Conservation (phyloP, 2,113 vertebrate species). For the Oncorhynchus clarkii region DNA sequence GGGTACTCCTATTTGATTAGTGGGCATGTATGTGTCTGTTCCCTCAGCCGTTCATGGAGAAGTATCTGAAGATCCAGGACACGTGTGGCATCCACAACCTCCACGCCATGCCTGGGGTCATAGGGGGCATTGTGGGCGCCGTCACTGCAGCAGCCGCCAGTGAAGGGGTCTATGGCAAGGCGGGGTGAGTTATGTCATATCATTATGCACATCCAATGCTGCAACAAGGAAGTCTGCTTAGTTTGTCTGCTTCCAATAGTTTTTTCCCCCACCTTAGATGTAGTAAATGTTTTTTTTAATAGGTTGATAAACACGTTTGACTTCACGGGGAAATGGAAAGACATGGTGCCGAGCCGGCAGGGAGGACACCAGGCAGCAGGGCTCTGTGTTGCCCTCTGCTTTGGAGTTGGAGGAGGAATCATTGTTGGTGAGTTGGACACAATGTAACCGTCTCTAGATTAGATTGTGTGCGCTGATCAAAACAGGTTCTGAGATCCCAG, state of each 20-base stretch:
- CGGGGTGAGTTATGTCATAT: slow-evolving; percentile 75
- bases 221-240: neutral
- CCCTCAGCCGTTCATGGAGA: slow-evolving; percentile 86
- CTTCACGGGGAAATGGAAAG: slow-evolving; percentile 52
- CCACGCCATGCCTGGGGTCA: slow-evolving; percentile 91
- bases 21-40: slow-evolving; percentile 6
- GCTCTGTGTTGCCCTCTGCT: slow-evolving; percentile 83
- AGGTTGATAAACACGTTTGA: slow-evolving; percentile 80
- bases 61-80: slow-evolving; percentile 87
- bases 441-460: neutral
- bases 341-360: slow-evolving; percentile 65
- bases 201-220: too few relatives aligned
- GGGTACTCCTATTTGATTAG: too few relatives aligned
- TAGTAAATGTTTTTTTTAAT: slow-evolving; percentile 1
- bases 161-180: slow-evolving; percentile 69
- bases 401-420: slow-evolving; percentile 85
- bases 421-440: slow-evolving; percentile 77
- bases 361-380: slow-evolving; percentile 86
- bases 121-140: slow-evolving; percentile 92
- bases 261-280: too few relatives aligned
- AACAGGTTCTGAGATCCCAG: too few relatives aligned
- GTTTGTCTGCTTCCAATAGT: neutral
- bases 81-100: slow-evolving; percentile 96
- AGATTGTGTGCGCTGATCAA: neutral
- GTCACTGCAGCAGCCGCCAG: slow-evolving; percentile 83